Percentiles rank a stretch among this genome's conserved stretches.
Evolutionary conservation across 2,113 vertebrate species (phyloP).

Genomic region (Rhodinocichla rosea): DNA sequence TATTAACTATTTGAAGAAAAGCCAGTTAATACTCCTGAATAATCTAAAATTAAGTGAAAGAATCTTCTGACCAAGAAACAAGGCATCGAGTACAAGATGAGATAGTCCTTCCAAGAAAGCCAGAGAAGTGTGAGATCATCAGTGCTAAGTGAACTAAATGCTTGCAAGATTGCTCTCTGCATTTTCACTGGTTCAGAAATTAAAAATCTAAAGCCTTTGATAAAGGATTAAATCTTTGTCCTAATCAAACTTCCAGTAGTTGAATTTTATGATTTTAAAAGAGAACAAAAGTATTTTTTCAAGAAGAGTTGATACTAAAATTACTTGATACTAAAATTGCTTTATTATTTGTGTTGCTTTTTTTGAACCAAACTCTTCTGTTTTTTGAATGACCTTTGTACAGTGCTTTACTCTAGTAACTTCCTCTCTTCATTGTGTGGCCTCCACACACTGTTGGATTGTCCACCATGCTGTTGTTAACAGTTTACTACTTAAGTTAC

Average conservation of each 20-base stretch:
- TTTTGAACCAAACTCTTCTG: not conserved
- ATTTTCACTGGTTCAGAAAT: not conserved
- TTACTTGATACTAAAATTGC: not conserved
- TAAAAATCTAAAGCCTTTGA: not conserved
- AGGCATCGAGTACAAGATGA: not conserved
- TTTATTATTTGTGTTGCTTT: not conserved
- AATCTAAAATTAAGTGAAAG: not conserved
- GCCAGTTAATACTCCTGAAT: not conserved
- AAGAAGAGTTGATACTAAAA: not conserved
- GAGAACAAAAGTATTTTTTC: not conserved
- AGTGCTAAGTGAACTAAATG: not conserved
- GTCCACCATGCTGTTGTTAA: conserved; percentile 65
- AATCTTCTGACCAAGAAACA: not conserved
- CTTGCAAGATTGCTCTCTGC: not conserved
- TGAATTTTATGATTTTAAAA: not conserved
- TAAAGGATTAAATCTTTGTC: not conserved
- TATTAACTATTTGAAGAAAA: not conserved
- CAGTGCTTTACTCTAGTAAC: not conserved
- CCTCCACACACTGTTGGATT: conserved; percentile 51
- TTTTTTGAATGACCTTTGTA: not conserved
- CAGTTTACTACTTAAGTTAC: conserved; percentile 73
- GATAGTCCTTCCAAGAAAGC: not conserved
- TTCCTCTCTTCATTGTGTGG: conserved; percentile 36
- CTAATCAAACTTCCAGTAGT: not conserved
- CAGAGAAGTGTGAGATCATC: not conserved